Percentiles rank a stretch among this genome's conserved stretches.
Conservation (phyloP, 2,797 vertebrate species). For the Oreonectes daqikongensis region DNA sequence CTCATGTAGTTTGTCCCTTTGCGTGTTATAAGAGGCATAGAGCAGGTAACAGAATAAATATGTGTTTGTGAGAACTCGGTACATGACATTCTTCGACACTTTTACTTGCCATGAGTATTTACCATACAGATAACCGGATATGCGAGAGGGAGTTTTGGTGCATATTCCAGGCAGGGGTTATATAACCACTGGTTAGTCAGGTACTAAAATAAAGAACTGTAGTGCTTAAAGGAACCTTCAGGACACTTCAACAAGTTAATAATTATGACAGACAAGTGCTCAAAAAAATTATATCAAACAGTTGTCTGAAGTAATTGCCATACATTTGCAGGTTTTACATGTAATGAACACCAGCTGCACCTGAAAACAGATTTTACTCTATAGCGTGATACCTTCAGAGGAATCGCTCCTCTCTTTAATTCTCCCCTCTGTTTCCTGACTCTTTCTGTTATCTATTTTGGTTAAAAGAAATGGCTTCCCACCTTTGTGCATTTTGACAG, state of each 20-base stretch:
- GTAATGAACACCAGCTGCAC: background rate
- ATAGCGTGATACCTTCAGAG: too few species aligned
- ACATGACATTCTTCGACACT: constrained; percentile 45
- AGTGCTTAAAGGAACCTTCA: background rate
- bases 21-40: background rate
- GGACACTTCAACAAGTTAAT: background rate
- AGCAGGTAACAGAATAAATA: background rate
- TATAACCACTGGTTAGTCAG: constrained; percentile 64
- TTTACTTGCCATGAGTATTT: constrained; percentile 51
- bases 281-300: background rate
- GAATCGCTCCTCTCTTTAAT: too few species aligned
- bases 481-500: constrained; percentile 34
- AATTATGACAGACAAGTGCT: background rate
- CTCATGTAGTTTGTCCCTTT: background rate
- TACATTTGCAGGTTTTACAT: background rate
- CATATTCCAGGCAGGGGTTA: constrained; percentile 51
- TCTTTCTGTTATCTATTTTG: constrained; percentile 26
- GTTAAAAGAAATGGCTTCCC: constrained; percentile 53
- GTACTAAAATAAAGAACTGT: constrained; percentile 64
- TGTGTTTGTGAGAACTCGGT: constrained; percentile 8
- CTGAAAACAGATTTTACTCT: background rate
- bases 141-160: constrained; percentile 51
- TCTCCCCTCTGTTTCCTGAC: too few species aligned
- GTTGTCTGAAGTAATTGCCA: background rate
- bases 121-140: constrained; percentile 59